These are phyloP conservation scores for Aporophyla lueneburgensis DNA, from an alignment of 2,888 invertebrate species.

Conservation along the genomic window DNA sequence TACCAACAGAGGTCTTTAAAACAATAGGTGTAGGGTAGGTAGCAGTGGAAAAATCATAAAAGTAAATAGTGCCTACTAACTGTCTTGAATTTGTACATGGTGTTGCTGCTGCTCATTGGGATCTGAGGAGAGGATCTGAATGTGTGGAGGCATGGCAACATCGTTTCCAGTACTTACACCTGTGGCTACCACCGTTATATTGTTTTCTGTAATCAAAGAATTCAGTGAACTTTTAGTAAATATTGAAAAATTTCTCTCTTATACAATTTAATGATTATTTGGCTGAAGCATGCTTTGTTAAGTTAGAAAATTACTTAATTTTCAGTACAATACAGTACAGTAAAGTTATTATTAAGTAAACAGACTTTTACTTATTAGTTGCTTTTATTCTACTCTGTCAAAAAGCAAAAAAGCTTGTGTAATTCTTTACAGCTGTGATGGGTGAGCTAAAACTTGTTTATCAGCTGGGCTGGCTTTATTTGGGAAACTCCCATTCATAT, in stretches of 20 bases:
- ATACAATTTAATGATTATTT: no score
- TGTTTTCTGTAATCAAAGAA: constrained; percentile 81
- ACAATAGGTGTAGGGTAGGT: not conserved
- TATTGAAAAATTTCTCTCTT: not conserved
- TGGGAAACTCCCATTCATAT: not conserved
- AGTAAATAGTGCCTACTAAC: constrained; percentile 73
- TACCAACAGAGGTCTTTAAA: constrained; percentile 6
- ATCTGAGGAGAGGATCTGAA: constrained; percentile 86
- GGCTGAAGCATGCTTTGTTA: not conserved
- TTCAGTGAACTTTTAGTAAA: not conserved
- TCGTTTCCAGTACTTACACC: constrained; percentile 84
- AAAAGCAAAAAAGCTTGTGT: not conserved
- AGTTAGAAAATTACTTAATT: not conserved
- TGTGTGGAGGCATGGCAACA: constrained; percentile 87
- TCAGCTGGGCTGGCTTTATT: not conserved
- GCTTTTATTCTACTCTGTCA: not conserved
- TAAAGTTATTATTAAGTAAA: no score
- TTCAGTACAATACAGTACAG: not conserved
- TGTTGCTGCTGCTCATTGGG: constrained; percentile 84
- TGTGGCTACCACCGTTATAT: constrained; percentile 91
- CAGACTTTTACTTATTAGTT: constrained; percentile 1
- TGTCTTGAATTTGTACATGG: constrained; percentile 86
- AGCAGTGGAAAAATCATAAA: not conserved
- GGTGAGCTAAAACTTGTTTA: not conserved
- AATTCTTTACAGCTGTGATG: not conserved